Evolutionary conservation across 1,140 invertebrate genomes (phyloP), one percentile per base, ranked within the genome.

Genomic region (Zaprionus taronus): DNA sequence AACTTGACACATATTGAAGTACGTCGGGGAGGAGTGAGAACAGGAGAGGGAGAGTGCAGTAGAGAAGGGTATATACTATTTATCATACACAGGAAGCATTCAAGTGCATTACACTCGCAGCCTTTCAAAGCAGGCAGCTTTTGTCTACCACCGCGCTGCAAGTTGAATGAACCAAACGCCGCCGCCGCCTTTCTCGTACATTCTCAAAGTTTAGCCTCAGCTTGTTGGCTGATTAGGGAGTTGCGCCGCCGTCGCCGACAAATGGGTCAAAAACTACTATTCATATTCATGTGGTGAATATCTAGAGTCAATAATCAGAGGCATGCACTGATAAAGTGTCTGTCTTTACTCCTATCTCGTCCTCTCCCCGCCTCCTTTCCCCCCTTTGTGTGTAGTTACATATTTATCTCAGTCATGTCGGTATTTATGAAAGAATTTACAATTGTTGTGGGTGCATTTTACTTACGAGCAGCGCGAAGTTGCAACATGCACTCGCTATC

Each of bases 31-130:
- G 0, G 44, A 20, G 6, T 17, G 7, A 11, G 9, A 14, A 20
- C 31, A 14, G 47, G 47, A 12, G n/a, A 17, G 17, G 22, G 47
- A 14, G 36, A 14, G 36, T 5, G 12, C 4, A 4, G 12, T 0
- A 15, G 14, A 41, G 38, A 14, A n/a, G 12, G 15, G 38, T 5
- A 15, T 38, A 38, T 26, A 26, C 28, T 72, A 65, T 72, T 76
- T 72, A 76, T 76, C 73, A 76, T 65, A 65, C 56, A 51, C 47
- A 76, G 73, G 73, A 76, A 76, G 61, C 73, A 76, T 61, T 76
- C 68, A 71, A 76, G 73, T 71, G 73, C 73, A 76, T 71, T 76
- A 71, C 73, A 76, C 66, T 74, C 57, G 56, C 36, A 36, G 72
- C 66, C 62, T 63, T 41, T 51, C 41, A 70, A 49, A 70, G 65